Evolutionary conservation across 2,113 vertebrate genomes (phyloP).

Genomic region (Peromyscus polionotus): DNA sequence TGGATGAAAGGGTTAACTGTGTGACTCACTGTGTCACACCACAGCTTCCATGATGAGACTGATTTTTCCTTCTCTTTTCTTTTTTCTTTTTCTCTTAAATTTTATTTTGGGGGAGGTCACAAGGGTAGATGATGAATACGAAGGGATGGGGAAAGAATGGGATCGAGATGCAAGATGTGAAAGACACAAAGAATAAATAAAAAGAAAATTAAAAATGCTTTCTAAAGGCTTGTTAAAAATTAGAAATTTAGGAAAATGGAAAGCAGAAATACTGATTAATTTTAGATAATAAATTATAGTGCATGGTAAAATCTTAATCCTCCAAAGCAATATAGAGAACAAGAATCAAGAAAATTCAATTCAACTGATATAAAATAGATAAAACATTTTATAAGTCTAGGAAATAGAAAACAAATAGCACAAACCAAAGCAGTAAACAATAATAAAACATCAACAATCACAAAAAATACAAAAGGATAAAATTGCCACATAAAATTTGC

Average conservation of each 20-base stretch:
- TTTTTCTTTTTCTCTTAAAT: too few species aligned
- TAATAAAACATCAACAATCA: background rate
- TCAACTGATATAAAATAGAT: background rate
- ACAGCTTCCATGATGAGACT: too few species aligned
- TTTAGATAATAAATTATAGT: slow-evolving; percentile 50
- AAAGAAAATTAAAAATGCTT: background rate
- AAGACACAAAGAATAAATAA: too few species aligned
- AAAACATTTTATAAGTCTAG: slow-evolving; percentile 44
- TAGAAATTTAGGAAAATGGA: background rate
- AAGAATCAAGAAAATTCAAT: background rate
- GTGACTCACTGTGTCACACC: too few species aligned
- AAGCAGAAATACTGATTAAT: background rate
- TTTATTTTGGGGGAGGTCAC: too few species aligned
- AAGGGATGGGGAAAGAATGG: too few species aligned
- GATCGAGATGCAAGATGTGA: too few species aligned
- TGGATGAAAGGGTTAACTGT: too few species aligned
- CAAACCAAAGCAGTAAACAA: background rate
- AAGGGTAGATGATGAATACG: too few species aligned
- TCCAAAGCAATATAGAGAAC: slow-evolving; percentile 7
- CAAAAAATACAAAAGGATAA: slow-evolving; percentile 29
- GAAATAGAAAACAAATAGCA: background rate
- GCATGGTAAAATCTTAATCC: slow-evolving; percentile 43
- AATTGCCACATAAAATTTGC: background rate
- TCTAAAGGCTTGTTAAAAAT: background rate
- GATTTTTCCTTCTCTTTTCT: too few species aligned